Evolutionary conservation across 2,113 vertebrate genomes (phyloP).

Genomic region (Pteropus alecto): DNA sequence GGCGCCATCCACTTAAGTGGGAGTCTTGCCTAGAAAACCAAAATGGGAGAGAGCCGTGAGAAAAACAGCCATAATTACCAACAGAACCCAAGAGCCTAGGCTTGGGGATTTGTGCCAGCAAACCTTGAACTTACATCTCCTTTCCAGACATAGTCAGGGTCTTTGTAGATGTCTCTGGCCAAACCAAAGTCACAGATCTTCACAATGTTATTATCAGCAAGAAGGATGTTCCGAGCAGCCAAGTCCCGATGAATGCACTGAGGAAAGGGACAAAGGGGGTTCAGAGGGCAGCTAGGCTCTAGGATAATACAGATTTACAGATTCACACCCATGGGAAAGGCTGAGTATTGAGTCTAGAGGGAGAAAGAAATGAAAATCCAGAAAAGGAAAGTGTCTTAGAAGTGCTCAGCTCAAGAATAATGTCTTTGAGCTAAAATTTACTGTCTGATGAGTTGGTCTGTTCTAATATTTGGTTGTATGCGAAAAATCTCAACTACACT

Average conservation of each 20-base stretch:
- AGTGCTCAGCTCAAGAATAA: background rate
- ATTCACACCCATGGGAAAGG: background rate
- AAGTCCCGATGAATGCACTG: conserved; percentile 95
- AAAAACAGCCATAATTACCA: background rate
- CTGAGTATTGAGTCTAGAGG: background rate
- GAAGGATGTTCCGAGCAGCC: conserved; percentile 94
- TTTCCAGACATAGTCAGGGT: conserved; percentile 95
- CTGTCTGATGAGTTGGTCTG: background rate
- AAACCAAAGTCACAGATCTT: conserved; percentile 98
- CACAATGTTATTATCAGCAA: conserved; percentile 95
- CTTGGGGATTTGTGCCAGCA: background rate
- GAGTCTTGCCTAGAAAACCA: conserved; percentile 87
- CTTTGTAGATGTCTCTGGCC: conserved; percentile 95
- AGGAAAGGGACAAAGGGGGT: background rate
- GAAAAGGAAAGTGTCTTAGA: background rate
- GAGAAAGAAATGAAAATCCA: background rate
- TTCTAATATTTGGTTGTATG: background rate
- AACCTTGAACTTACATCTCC: conserved; percentile 89
- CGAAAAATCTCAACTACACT: background rate
- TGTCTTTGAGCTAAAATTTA: background rate
- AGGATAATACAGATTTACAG: background rate
- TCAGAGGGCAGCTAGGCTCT: background rate
- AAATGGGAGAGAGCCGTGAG: background rate
- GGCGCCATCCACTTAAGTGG: conserved; percentile 98
- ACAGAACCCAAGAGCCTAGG: background rate